phyloP scores from a whole-genome alignment of 1,140 invertebrate genomes.

The Ptiloglossa arizonensis region DNA sequence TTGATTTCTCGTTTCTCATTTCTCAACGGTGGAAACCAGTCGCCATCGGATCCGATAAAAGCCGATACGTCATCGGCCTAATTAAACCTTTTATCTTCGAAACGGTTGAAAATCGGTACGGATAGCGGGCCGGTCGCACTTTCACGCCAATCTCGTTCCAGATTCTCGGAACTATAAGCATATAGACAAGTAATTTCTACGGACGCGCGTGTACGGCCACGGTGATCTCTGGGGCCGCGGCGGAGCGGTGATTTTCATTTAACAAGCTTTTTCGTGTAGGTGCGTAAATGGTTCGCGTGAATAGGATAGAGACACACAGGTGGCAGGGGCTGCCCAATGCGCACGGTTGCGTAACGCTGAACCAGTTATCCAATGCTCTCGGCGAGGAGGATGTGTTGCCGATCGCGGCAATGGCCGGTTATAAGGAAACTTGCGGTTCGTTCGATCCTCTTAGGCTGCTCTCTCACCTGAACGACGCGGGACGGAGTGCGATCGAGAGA shows the following conservation, averaged over 20 bases:
- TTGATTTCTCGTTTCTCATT: background rate
- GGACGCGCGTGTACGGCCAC: background rate
- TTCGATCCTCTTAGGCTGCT: conserved; percentile 20
- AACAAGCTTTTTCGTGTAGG: background rate
- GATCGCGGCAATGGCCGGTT: conserved; percentile 26
- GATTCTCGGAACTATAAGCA: conserved; percentile 37
- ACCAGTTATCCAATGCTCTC: conserved; percentile 38
- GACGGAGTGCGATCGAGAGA: no score
- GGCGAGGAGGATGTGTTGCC: conserved; percentile 40
- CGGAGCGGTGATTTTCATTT: conserved; percentile 1
- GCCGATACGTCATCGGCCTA: background rate
- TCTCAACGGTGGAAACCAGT: background rate
- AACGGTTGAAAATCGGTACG: conserved; percentile 7
- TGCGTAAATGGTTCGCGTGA: background rate
- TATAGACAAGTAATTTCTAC: conserved; percentile 13
- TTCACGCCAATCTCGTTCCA: conserved; percentile 32
- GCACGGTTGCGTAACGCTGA: conserved; percentile 46
- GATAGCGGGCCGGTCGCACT: conserved; percentile 37
- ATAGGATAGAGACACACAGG: conserved; percentile 7
- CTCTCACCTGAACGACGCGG: no score
- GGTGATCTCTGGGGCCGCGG: no score
- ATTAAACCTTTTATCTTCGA: conserved; percentile 31
- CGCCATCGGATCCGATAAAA: background rate
- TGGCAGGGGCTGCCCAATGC: conserved; percentile 3
- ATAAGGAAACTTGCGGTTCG: conserved; percentile 59